These are phyloP conservation scores for Phortica magna DNA, from an alignment of 2,888 invertebrate species.

Conservation along the genomic window DNA sequence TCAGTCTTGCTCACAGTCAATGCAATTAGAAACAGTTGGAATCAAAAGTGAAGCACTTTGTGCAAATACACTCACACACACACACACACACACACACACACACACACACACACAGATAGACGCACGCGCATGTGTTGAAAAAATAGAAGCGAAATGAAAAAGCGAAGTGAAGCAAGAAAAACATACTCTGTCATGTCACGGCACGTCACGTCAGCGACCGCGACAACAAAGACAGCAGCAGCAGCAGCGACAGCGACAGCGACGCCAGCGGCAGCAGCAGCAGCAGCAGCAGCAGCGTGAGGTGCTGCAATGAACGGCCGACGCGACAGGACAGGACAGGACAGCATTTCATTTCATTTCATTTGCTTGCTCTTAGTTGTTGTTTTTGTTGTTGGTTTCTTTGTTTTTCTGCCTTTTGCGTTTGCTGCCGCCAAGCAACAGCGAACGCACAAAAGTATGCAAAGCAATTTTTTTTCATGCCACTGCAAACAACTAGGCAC, in stretches of 20 bases:
- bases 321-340: not conserved
- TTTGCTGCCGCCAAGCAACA: not conserved
- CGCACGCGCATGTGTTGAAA: not conserved
- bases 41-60: not conserved
- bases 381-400: no score
- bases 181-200: no score
- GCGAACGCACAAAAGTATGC: constrained; percentile 23
- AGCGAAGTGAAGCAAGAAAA: no score
- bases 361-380: not conserved
- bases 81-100: not conserved
- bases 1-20: not conserved
- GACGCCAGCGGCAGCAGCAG: no score
- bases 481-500: not conserved
- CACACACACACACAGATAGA: not conserved
- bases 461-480: constrained; percentile 15
- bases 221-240: no score
- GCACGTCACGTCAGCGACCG: no score
- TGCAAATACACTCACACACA: not conserved
- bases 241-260: no score
- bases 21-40: constrained; percentile 14
- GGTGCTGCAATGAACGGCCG: not conserved
- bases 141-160: no score
- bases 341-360: not conserved
- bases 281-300: not conserved
- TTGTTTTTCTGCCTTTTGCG: not conserved